Evolutionary conservation across 2,797 vertebrate genomes (phyloP).

Genomic region (Ispidina lecontei): DNA sequence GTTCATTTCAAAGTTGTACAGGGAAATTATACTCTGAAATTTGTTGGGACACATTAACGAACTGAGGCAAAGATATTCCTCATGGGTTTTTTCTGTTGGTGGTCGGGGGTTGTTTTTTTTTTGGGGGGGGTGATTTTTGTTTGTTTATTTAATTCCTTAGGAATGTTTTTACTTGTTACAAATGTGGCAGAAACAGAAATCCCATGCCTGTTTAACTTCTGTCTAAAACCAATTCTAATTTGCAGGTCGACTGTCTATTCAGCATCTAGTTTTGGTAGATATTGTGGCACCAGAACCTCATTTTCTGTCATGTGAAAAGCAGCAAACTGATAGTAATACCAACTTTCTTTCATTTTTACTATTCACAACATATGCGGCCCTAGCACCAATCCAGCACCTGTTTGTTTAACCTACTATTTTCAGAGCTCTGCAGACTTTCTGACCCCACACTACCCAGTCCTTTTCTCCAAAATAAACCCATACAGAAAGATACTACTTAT

Average conservation of each 20-base stretch:
- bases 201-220: neutral
- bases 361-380: conserved; percentile 4
- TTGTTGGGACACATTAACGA: neutral
- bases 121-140: too few species aligned
- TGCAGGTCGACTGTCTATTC: conserved; percentile 59
- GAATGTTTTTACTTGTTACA: neutral
- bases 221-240: conserved; percentile 59
- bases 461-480: neutral
- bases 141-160: neutral
- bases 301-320: conserved; percentile 65
- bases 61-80: neutral
- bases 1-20: neutral
- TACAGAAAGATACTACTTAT: neutral
- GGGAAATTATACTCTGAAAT: neutral
- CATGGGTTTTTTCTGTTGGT: neutral
- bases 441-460: neutral
- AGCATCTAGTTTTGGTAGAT: conserved; percentile 59
- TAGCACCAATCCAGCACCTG: conserved; percentile 35
- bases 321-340: conserved; percentile 62
- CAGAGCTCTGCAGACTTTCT: neutral
- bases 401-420: conserved; percentile 36
- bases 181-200: neutral
- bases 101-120: too few species aligned
- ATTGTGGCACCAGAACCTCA: conserved; percentile 73
- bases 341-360: conserved; percentile 48